These are phyloP conservation scores for Nothura maculosa DNA, from an alignment of 2,797 vertebrate genomes.

Conservation along the genomic window DNA sequence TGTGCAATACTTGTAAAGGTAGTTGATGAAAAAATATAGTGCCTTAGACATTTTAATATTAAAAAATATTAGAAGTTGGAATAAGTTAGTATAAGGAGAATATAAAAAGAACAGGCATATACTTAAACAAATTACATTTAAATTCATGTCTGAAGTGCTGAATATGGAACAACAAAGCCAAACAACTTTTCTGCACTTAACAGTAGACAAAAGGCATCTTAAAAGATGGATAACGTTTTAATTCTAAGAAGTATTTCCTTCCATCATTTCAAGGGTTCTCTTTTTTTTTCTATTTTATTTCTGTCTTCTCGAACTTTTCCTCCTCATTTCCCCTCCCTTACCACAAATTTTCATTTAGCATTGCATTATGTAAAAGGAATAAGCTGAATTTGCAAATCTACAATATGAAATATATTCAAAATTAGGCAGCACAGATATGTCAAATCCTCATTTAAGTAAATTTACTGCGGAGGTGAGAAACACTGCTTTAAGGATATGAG, in stretches of 20 bases:
- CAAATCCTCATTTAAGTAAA: not conserved
- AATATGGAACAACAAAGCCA: not conserved
- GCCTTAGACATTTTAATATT: not conserved
- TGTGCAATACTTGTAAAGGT: not conserved
- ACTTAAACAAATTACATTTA: not conserved
- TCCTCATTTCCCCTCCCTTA: not conserved
- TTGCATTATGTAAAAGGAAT: not conserved
- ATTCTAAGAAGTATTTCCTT: not conserved
- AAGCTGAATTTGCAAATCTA: not conserved
- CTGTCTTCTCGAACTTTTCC: not conserved
- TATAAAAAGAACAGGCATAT: not conserved
- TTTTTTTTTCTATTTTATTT: not conserved
- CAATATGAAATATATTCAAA: not conserved
- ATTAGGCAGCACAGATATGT: not conserved
- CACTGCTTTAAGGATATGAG: not conserved
- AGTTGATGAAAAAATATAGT: not conserved
- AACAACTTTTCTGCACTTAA: not conserved
- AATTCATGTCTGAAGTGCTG: not conserved
- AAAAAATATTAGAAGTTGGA: not conserved
- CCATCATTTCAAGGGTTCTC: not conserved
- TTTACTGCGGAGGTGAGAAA: rapidly evolving
- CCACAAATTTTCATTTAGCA: not conserved
- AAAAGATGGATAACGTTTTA: not conserved
- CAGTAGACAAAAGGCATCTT: not conserved
- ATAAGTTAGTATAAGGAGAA: not conserved